phyloP scores from a whole-genome alignment of 92 coral and sea anemone genomes.

The Palythoa grandiflora region DNA sequence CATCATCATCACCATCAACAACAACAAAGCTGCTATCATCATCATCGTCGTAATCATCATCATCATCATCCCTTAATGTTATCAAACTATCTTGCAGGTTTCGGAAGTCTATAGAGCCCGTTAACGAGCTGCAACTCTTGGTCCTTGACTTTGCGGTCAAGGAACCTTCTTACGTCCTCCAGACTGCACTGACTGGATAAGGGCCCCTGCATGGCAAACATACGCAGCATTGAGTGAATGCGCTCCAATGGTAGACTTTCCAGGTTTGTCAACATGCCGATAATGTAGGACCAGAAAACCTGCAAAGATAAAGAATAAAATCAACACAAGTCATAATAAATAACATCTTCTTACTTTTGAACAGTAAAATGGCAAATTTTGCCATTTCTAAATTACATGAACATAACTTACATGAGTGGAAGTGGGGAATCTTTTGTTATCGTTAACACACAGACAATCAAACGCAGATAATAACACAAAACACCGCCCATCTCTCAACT shows the following conservation, averaged over 20 bases:
- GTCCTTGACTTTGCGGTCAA: conserved; percentile 95
- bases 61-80: not conserved
- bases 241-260: conserved; percentile 97
- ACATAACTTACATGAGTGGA: too few relatives aligned
- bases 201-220: conserved; percentile 99
- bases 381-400: too few relatives aligned
- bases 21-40: too few relatives aligned
- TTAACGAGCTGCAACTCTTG: conserved; percentile 93
- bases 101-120: conserved; percentile 95
- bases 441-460: too few relatives aligned
- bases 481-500: too few relatives aligned
- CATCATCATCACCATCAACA: too few relatives aligned
- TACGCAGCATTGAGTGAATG: conserved; percentile 97
- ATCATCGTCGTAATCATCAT: not conserved
- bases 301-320: conserved; percentile 12
- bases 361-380: too few relatives aligned
- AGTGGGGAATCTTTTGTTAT: too few relatives aligned
- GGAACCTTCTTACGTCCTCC: conserved; percentile 92
- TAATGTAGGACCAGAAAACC: conserved; percentile 99
- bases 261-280: conserved; percentile 98
- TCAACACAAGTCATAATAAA: too few relatives aligned
- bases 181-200: conserved; percentile 93
- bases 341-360: too few relatives aligned
- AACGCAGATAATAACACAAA: too few relatives aligned
- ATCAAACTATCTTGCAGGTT: conserved; percentile 73